A percentile compares a stretch with the other conserved stretches of the same genome.
phyloP scores from a whole-genome alignment of 2,888 invertebrate genomes.

The Drosophila fungiperda region DNA sequence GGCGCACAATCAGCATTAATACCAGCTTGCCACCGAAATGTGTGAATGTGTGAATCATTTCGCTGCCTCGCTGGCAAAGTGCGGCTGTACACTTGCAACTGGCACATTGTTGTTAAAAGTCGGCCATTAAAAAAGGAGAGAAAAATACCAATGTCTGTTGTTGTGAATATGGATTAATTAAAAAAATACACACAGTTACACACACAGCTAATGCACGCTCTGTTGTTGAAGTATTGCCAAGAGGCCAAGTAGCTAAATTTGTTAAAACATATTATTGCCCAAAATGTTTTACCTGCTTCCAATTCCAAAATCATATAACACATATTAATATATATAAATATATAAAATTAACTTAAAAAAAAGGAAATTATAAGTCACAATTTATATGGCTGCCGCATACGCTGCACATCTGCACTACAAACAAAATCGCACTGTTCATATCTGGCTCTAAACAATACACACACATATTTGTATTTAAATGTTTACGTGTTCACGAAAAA shows the following conservation, averaged over 20 bases:
- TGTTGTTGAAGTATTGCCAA: conserved; percentile 73
- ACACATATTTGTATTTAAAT: conserved; percentile 71
- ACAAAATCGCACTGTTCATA: conserved; percentile 56
- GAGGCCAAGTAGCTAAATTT: conserved; percentile 75
- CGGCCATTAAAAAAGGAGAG: not conserved
- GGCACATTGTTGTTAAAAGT: conserved; percentile 47
- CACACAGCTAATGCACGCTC: conserved; percentile 43
- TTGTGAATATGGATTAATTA: conserved; percentile 44
- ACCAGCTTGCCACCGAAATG: conserved; percentile 75
- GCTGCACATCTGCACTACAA: conserved; percentile 32
- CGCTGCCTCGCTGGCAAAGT: conserved; percentile 66
- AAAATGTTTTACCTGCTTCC: conserved; percentile 63
- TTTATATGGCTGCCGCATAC: conserved; percentile 49
- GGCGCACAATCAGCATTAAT: conserved; percentile 78
- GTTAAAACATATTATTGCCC: conserved; percentile 48
- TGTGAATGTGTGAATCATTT: conserved; percentile 59
- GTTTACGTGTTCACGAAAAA: conserved; percentile 70
- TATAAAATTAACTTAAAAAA: conserved; percentile 42
- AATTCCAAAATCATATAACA: conserved; percentile 60
- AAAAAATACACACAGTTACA: conserved; percentile 19
- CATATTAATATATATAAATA: conserved; percentile 41
- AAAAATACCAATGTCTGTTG: conserved; percentile 61
- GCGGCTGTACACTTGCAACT: conserved; percentile 49
- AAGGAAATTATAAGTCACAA: conserved; percentile 74
- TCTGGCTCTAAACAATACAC: conserved; percentile 44